phyloP scores from a whole-genome alignment of 53 echinoderm and acorn worm genomes.

The Echinarachnius parma region DNA sequence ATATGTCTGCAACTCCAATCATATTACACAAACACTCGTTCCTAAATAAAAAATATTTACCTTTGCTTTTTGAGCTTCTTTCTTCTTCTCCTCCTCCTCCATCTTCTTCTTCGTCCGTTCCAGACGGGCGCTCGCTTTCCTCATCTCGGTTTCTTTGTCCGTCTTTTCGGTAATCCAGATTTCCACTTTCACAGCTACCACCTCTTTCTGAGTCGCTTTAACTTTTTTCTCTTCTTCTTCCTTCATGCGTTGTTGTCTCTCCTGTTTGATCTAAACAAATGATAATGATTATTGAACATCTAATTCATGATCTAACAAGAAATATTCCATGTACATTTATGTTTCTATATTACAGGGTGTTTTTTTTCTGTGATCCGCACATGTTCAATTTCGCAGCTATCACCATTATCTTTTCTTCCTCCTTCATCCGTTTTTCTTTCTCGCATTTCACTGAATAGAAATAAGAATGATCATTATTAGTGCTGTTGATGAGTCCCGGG shows the following conservation, averaged over 20 bases:
- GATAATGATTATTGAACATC: too few relatives aligned
- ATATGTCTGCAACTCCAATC: neutral
- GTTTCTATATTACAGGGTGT: too few relatives aligned
- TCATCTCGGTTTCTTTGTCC: slow-evolving; percentile 25
- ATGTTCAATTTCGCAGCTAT: too few relatives aligned
- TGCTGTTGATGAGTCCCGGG: too few relatives aligned
- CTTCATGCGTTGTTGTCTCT: slow-evolving; percentile 44
- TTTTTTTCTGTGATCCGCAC: too few relatives aligned
- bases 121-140: slow-evolving; percentile 12
- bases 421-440: too few relatives aligned
- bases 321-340: too few relatives aligned
- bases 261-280: slow-evolving; percentile 49
- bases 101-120: slow-evolving; percentile 53
- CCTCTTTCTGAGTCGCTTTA: slow-evolving; percentile 38
- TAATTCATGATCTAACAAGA: too few relatives aligned
- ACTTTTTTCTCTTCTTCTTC: slow-evolving; percentile 49
- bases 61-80: slow-evolving; percentile 19
- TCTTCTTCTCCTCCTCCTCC: slow-evolving; percentile 48
- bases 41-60: neutral
- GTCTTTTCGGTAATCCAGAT: slow-evolving; percentile 49
- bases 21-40: neutral
- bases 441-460: too few relatives aligned
- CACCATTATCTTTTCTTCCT: too few relatives aligned
- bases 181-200: slow-evolving; percentile 13
- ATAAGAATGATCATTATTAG: too few relatives aligned